Evolutionary conservation across 1,140 invertebrate species (phyloP).

Genomic region (Octopus sinensis): DNA sequence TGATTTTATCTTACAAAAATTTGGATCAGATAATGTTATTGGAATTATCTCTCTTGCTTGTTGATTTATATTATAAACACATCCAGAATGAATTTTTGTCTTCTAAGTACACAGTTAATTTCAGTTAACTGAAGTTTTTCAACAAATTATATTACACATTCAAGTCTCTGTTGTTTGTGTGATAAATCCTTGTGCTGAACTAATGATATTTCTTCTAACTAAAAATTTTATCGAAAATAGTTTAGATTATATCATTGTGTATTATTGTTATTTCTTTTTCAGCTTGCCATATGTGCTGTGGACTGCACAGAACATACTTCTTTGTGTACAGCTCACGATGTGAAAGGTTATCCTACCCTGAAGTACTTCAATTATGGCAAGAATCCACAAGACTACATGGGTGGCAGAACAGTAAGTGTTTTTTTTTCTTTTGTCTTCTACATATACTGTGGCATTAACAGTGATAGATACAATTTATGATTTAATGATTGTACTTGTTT

Average conservation of each 20-base stretch:
- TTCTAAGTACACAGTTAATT: too few species aligned
- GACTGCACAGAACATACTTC: conserved; percentile 73
- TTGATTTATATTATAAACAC: too few species aligned
- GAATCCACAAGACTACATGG: conserved; percentile 69
- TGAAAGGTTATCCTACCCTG: conserved; percentile 82
- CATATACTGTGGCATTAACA: neutral
- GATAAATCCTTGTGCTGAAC: neutral
- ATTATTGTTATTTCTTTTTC: conserved; percentile 16
- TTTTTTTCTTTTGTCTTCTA: neutral
- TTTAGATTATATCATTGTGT: neutral
- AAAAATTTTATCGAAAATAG: neutral
- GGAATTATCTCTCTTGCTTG: too few species aligned
- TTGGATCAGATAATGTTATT: too few species aligned
- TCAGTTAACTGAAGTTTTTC: too few species aligned
- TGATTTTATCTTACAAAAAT: too few species aligned
- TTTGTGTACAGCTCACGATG: conserved; percentile 69
- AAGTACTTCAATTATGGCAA: conserved; percentile 83
- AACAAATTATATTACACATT: neutral
- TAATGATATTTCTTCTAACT: neutral
- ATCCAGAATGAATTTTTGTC: too few species aligned
- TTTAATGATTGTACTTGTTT: neutral
- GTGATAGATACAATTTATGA: neutral
- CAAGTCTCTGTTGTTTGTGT: neutral
- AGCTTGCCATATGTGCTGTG: conserved; percentile 76
- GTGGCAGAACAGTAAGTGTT: conserved; percentile 66